Conservation (phyloP, 2,888 invertebrate genomes). For the Xanthia icteritia region DNA sequence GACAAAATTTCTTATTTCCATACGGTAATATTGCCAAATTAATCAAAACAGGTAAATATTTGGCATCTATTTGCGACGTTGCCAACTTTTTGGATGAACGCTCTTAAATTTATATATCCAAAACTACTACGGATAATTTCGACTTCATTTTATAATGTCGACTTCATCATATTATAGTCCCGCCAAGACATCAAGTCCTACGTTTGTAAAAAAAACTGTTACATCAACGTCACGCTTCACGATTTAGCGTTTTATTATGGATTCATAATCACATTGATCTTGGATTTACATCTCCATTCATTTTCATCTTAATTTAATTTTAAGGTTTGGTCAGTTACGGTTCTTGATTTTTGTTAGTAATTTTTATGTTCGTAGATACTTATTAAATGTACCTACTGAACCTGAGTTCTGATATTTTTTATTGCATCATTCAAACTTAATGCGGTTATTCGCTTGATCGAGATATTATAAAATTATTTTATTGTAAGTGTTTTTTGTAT, state of each 20-base stretch:
- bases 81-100: too few species aligned
- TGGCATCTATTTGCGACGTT: too few species aligned
- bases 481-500: constrained; percentile 43
- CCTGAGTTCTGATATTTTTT: background rate
- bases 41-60: too few species aligned
- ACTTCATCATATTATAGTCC: background rate
- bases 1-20: too few species aligned
- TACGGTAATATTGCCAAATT: too few species aligned
- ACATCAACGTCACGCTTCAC: background rate
- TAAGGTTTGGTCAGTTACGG: background rate
- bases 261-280: background rate
- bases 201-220: background rate
- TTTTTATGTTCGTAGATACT: background rate
- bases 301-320: background rate
- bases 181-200: background rate
- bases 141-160: constrained; percentile 2
- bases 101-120: too few species aligned
- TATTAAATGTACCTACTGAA: background rate
- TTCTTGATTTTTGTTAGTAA: background rate
- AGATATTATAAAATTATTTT: constrained; percentile 39
- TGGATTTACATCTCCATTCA: background rate
- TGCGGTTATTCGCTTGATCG: constrained; percentile 33
- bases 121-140: too few species aligned
- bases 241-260: background rate
- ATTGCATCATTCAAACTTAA: constrained; percentile 21